A percentile compares a stretch with the other conserved stretches of the same genome.
These are phyloP conservation scores for Stomatorhinus walkeri DNA, from an alignment of 2,797 vertebrate species.

Conservation along the genomic window DNA sequence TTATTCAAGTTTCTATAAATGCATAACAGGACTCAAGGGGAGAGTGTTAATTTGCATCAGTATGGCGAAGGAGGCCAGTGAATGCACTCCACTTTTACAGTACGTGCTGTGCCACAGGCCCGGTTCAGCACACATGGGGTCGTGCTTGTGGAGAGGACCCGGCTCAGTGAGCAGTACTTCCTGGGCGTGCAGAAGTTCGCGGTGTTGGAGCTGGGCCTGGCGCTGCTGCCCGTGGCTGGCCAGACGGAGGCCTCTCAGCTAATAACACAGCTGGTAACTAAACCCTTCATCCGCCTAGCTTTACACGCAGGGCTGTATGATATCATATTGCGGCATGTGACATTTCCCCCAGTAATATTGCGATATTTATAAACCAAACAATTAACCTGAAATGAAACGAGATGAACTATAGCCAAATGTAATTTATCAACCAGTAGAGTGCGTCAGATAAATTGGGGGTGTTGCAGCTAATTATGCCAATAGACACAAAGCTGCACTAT, in stretches of 20 bases:
- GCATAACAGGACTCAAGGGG: not conserved
- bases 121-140: slow-evolving; percentile 61
- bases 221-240: slow-evolving; percentile 69
- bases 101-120: slow-evolving; percentile 50
- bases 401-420: not conserved
- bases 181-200: slow-evolving; percentile 73
- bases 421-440: not conserved
- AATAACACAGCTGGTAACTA: slow-evolving; percentile 73
- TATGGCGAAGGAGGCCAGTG: not conserved
- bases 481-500: not conserved
- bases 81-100: not conserved
- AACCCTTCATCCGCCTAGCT: not conserved
- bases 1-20: not conserved
- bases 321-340: not conserved
- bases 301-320: not conserved
- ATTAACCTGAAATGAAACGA: not conserved
- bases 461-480: not conserved
- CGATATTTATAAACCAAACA: not conserved
- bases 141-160: slow-evolving; percentile 75
- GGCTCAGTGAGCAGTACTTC: slow-evolving; percentile 77
- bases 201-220: slow-evolving; percentile 79
- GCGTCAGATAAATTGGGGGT: not conserved
- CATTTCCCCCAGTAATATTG: not conserved
- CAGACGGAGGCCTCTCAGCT: slow-evolving; percentile 77
- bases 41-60: not conserved